phyloP scores from a whole-genome alignment of 92 coral and sea anemone genomes.

The Paramuricea clavata region DNA sequence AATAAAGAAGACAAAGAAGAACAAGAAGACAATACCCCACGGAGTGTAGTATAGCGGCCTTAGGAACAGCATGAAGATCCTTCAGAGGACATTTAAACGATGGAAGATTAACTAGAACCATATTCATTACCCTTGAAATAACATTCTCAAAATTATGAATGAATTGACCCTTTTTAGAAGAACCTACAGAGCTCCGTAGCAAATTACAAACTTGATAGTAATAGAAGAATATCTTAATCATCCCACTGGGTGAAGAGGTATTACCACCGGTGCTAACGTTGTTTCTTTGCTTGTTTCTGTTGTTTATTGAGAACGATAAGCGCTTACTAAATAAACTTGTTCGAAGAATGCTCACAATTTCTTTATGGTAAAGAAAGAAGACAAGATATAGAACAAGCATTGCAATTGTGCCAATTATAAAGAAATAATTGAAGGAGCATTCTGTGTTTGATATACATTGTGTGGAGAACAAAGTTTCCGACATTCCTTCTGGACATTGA shows the following conservation, averaged over 20 bases:
- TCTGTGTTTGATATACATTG: conserved; percentile 5
- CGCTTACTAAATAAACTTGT: neutral
- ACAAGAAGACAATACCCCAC: neutral
- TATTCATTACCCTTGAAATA: neutral
- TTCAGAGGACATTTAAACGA: conserved; percentile 8
- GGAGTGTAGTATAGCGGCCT: conserved; percentile 9
- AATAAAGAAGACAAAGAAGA: neutral
- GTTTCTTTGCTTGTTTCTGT: too few species aligned
- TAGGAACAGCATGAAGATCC: neutral
- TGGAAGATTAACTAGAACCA: neutral
- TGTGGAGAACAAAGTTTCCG: conserved; percentile 24
- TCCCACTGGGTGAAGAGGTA: neutral
- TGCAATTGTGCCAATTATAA: neutral
- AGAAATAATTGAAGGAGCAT: neutral
- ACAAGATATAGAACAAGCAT: conserved; percentile 10
- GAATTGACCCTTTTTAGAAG: neutral
- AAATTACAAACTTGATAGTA: conserved; percentile 19
- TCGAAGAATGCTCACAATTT: neutral
- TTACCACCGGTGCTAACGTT: neutral
- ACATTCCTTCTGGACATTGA: conserved; percentile 9
- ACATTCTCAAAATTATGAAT: neutral
- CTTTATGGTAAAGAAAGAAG: conserved; percentile 15
- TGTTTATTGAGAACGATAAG: neutral
- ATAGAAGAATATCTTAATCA: conserved; percentile 31
- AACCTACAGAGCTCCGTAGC: neutral